phyloP scores from a whole-genome alignment of 2,113 vertebrate genomes.

The Fulmarus glacialis region DNA sequence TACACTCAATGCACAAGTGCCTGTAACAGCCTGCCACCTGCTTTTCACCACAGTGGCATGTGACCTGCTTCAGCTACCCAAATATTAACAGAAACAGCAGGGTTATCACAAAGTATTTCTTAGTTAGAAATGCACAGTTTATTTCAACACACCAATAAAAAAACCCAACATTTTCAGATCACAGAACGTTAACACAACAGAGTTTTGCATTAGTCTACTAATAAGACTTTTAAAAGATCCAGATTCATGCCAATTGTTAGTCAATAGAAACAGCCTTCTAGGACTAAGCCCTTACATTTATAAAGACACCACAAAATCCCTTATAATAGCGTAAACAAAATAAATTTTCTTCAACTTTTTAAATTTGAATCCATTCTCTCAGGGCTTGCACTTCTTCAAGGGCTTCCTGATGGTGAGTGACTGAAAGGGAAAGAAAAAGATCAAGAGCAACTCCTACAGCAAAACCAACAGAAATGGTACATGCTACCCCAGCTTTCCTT shows the following conservation, averaged over 20 bases:
- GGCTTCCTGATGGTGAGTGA: slow-evolving; percentile 86
- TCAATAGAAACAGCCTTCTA: slow-evolving; percentile 73
- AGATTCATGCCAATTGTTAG: slow-evolving; percentile 69
- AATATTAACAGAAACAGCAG: slow-evolving; percentile 3
- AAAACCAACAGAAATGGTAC: background rate
- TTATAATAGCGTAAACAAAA: slow-evolving; percentile 87
- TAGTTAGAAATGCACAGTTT: slow-evolving; percentile 80
- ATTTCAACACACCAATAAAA: slow-evolving; percentile 79
- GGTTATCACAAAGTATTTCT: slow-evolving; percentile 45
- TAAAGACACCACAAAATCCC: slow-evolving; percentile 79
- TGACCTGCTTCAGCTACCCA: background rate
- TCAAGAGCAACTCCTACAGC: background rate
- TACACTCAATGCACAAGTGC: accelerated
- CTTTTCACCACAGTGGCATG: background rate
- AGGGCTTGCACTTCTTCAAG: slow-evolving; percentile 77
- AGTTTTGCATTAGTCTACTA: slow-evolving; percentile 72
- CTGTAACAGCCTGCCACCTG: background rate
- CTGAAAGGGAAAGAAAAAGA: slow-evolving; percentile 68
- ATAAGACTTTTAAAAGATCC: slow-evolving; percentile 67
- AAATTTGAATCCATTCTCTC: slow-evolving; percentile 76
- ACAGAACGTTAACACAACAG: slow-evolving; percentile 77
- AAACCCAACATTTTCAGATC: slow-evolving; percentile 70
- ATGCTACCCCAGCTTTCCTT: background rate
- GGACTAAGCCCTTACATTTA: slow-evolving; percentile 72
- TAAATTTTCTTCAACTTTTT: slow-evolving; percentile 73